phyloP scores from a whole-genome alignment of 2,113 vertebrate genomes.

The Anhinga rufa region DNA sequence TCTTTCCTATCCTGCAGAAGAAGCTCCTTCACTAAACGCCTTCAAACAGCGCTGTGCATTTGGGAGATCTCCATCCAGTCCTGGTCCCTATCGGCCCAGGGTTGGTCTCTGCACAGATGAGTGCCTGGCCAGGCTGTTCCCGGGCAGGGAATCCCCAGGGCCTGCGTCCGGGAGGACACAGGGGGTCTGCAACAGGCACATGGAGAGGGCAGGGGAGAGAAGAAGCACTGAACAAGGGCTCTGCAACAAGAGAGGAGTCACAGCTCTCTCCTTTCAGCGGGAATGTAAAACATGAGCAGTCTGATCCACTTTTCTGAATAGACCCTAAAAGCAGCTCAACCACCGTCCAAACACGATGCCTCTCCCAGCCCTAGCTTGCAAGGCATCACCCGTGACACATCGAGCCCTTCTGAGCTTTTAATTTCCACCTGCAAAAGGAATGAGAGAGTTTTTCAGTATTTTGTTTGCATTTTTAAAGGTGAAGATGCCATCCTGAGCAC shows the following conservation, averaged over 20 bases:
- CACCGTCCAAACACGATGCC: accelerated
- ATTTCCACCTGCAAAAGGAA: background rate
- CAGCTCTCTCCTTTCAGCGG: background rate
- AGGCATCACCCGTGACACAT: no score
- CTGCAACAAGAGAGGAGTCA: background rate
- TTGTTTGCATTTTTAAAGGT: background rate
- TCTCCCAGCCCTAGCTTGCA: background rate
- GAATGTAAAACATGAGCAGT: background rate
- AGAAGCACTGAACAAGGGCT: background rate
- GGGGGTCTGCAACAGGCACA: background rate
- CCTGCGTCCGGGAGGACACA: background rate
- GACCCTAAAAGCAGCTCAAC: background rate
- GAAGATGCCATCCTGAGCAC: background rate
- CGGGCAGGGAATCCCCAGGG: background rate
- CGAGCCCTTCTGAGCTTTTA: background rate
- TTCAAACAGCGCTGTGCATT: background rate
- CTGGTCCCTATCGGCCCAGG: background rate
- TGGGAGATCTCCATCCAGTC: background rate
- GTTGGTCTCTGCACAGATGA: background rate
- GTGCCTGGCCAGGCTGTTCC: background rate
- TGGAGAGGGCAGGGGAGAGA: background rate
- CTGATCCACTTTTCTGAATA: background rate
- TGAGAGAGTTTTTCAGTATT: background rate
- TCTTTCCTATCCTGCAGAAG: background rate
- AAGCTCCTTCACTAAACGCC: background rate